Evolutionary conservation across 2,888 invertebrate species (phyloP).

Genomic region (Timema cristinae): DNA sequence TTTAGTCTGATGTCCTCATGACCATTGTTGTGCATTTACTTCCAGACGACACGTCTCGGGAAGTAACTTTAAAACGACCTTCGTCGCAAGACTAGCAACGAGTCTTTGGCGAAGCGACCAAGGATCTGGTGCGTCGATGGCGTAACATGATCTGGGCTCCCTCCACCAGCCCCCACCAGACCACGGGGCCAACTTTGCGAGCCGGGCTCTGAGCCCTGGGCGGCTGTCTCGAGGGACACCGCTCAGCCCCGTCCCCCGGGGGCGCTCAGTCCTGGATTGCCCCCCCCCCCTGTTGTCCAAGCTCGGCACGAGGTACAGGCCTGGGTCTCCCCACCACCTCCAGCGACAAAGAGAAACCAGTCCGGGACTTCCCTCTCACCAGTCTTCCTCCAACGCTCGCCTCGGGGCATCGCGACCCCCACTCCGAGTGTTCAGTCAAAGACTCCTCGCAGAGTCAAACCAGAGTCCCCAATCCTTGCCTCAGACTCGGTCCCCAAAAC

Average conservation of each 20-base stretch:
- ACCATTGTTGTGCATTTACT: neutral
- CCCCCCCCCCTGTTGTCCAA: constrained; percentile 17
- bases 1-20: neutral
- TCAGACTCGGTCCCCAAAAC: constrained; percentile 49
- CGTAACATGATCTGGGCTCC: constrained; percentile 64
- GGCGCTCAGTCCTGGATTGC: constrained; percentile 18
- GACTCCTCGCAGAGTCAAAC: neutral
- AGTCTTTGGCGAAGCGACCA: constrained; percentile 80
- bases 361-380: constrained; percentile 24
- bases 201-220: constrained; percentile 38
- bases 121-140: constrained; percentile 90
- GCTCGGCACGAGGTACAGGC: constrained; percentile 14
- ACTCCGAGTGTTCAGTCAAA: constrained; percentile 11
- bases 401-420: neutral
- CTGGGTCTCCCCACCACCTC: constrained; percentile 25
- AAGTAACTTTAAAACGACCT: constrained; percentile 91
- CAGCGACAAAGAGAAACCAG: constrained; percentile 27
- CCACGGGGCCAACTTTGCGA: constrained; percentile 42
- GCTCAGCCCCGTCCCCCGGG: constrained; percentile 12
- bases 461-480: constrained; percentile 18
- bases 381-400: constrained; percentile 22
- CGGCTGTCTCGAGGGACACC: constrained; percentile 15
- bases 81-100: constrained; percentile 78
- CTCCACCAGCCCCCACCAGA: constrained; percentile 34
- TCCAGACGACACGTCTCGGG: constrained; percentile 88